Base-by-base conservation (phyloP, 2,888 invertebrate species). In the Megastigmus dorsalis region DNA sequence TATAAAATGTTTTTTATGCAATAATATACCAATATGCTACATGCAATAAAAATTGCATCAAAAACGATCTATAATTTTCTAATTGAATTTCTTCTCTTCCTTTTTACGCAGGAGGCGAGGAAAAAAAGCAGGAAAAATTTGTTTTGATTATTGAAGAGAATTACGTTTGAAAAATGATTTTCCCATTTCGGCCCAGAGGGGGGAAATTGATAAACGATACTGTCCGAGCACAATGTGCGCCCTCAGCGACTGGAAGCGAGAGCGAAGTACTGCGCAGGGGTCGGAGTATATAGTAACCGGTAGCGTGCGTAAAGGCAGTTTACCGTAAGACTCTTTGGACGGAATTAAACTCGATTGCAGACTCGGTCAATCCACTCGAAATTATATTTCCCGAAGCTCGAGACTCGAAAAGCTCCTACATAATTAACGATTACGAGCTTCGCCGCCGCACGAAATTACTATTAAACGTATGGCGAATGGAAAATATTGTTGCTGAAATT, bases 141-240 rank as follows among this genome's bases (percentile, higher is more conserved):
- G 60, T 59, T 66, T 66, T 55, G 54, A 55, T 63, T 45, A 63
- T 30, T 54, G 33, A 30, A 23, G 36, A 68, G 18, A 50, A 68
- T 20, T 15, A 18, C 15, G 15, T 13, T 30, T 74, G 73, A 74
- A 74, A 74, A 74, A 74, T 67, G 73, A 62, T 74, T 66, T 71
- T 65, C 28, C 26, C 9, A 23, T 38, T 60, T 55, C 5, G 38
- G 1, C 1, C 13, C 9, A 41, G n/a, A 10, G n/a, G 45, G 57
- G 30, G 20, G 4, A 26, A 57, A 70, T 66, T 70, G 66, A 75
- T 63, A 57, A 75, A 71, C 57, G 59, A 71, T 67, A 33, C 26
- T 18, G 20, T 30, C 33, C 2, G 23, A 9, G 28, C 45, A 43
- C 43, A 50, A 55, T 18, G 30, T 5, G 26, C 23, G 28, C 45